phyloP scores from a whole-genome alignment of 2,113 vertebrate species.

The Rhodinocichla rosea region DNA sequence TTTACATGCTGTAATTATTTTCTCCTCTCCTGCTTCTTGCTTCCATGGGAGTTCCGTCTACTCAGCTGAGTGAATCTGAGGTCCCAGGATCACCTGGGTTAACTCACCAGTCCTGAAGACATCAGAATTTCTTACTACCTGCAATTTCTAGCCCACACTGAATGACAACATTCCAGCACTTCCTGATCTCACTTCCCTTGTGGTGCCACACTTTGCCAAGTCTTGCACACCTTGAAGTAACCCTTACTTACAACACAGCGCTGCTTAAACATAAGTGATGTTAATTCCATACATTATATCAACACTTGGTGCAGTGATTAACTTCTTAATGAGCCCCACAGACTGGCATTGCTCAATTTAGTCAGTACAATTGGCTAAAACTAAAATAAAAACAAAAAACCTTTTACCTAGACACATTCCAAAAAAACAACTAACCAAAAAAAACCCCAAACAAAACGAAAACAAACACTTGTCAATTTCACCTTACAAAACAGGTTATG shows the following conservation, averaged over 20 bases:
- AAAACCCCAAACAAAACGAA: not conserved
- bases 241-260: fast-evolving
- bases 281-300: not conserved
- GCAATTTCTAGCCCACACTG: not conserved
- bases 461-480: not conserved
- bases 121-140: not conserved
- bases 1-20: not conserved
- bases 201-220: not conserved
- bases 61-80: not conserved
- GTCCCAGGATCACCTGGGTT: not conserved
- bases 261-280: not conserved
- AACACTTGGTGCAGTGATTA: not conserved
- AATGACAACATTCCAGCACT: not conserved
- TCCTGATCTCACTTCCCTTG: not conserved
- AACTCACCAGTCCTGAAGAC: not conserved
- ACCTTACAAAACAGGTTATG: not conserved
- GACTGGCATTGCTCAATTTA: not conserved
- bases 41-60: not conserved
- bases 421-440: not conserved
- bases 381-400: not conserved
- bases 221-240: not conserved
- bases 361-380: not conserved
- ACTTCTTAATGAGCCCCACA: not conserved
- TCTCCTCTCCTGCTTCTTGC: not conserved
- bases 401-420: not conserved